Evolutionary conservation across 2,113 vertebrate species (phyloP), one percentile per base, ranked within the genome.

Genomic region (Calyptomena viridis): DNA sequence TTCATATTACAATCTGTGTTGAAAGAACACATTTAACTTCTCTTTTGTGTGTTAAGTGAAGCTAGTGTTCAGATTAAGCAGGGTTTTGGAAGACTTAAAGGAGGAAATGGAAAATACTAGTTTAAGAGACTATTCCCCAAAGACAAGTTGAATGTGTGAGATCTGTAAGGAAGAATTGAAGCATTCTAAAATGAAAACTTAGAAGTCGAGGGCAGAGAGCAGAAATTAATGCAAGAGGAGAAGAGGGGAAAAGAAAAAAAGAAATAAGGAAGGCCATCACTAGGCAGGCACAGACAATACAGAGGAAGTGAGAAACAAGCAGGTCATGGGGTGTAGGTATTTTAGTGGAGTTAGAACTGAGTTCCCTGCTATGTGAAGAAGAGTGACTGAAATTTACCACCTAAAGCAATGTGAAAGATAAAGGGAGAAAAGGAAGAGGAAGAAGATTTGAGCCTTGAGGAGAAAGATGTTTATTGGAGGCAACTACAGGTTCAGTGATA

Each of bases 231-330:
- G 33, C 25, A 84, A 62, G 63, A 56, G 28, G 5, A 62, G 10
- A 68, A 76, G 24, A 66, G 6, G 50, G 23, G 24, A 28, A 53
- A 78, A 75, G 16, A 31, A 53, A 75, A 63, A 74, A 49, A 31
- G 4, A 2, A 0, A 1, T 39, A 12, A 72, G 13, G 11, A 64
- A 39, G n/a, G 30, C 21, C 30, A n/a, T 64, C 2, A 1, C 30
- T 53, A 14, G 40, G 42, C 33, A 28, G 42, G 9, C 27, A 28
- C 2, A 1, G 27, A 28, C 9, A 56, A 31, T 56, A 11, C 10
- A 31, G 23, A 42, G 25, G 33, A 78, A 47, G 19, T 3, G 31
- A 50, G 44, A 44, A 24, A 33, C 13, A 18, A 50, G 27, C 25
- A 49, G 12, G n/a, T 47, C 12, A 12, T 7, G 10, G 11, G 13